Percentiles rank a stretch among this genome's conserved stretches.
Conservation (phyloP, 1,140 invertebrate genomes). For the Anastrepha obliqua region DNA sequence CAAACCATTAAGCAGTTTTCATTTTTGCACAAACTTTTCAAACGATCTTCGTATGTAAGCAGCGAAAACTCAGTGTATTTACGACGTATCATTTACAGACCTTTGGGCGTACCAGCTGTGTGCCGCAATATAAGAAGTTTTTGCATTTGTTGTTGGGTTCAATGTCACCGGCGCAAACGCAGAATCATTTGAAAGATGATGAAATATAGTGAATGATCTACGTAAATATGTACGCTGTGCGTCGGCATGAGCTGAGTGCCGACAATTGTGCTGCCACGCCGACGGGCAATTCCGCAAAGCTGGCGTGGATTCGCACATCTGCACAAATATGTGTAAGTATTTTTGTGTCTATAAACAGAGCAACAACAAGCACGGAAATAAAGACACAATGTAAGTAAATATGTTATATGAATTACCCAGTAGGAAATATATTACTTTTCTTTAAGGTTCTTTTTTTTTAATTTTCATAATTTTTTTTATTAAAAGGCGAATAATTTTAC, state of each 20-base stretch:
- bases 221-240: neutral
- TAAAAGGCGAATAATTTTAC: too few relatives aligned
- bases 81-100: too few relatives aligned
- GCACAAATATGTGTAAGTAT: neutral
- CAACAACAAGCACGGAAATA: neutral
- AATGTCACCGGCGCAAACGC: neutral
- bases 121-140: too few relatives aligned
- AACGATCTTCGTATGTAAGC: too few relatives aligned
- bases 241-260: neutral
- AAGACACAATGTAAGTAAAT: too few relatives aligned
- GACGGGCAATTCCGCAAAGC: neutral
- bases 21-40: too few relatives aligned
- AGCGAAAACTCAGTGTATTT: too few relatives aligned
- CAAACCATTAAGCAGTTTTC: too few relatives aligned
- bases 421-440: neutral
- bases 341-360: neutral
- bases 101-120: too few relatives aligned
- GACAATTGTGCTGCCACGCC: too few relatives aligned
- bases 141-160: neutral
- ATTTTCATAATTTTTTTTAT: too few relatives aligned
- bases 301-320: neutral
- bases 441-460: neutral
- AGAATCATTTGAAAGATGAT: neutral
- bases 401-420: neutral
- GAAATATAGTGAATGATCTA: slow-evolving; percentile 5